Evolutionary conservation across 2,113 vertebrate species (phyloP).

Genomic region (Ginglymostoma cirratum): DNA sequence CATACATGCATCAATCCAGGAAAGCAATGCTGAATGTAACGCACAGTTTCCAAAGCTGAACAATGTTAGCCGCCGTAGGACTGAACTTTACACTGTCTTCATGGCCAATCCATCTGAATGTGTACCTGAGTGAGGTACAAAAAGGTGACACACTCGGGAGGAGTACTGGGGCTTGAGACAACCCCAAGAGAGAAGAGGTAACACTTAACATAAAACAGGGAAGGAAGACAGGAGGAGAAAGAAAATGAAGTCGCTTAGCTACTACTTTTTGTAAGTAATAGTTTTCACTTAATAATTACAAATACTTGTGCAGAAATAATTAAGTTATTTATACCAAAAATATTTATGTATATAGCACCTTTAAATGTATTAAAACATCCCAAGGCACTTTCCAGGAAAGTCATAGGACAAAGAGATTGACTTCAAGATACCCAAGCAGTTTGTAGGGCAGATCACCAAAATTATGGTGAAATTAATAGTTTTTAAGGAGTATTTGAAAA

Average conservation of each 20-base stretch:
- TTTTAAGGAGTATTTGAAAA: neutral
- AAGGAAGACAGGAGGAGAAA: neutral
- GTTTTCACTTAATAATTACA: neutral
- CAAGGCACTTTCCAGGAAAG: neutral
- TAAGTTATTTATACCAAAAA: neutral
- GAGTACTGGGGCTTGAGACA: neutral
- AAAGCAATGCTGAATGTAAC: neutral
- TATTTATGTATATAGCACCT: neutral
- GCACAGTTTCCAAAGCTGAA: neutral
- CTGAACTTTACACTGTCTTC: neutral
- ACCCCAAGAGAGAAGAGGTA: neutral
- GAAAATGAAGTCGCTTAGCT: neutral
- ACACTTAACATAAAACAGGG: neutral
- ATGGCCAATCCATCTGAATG: neutral
- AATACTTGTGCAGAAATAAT: neutral
- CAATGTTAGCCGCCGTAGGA: neutral
- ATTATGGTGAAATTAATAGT: neutral
- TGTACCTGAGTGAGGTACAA: neutral
- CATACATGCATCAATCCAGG: neutral
- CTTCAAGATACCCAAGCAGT: neutral
- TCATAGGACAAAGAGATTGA: neutral
- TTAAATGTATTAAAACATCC: neutral
- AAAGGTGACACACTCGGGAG: neutral
- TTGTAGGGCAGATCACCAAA: neutral
- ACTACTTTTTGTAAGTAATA: neutral